These are phyloP conservation scores for Gadus chalcogrammus DNA, from an alignment of 2,113 vertebrate genomes.

Conservation along the genomic window DNA sequence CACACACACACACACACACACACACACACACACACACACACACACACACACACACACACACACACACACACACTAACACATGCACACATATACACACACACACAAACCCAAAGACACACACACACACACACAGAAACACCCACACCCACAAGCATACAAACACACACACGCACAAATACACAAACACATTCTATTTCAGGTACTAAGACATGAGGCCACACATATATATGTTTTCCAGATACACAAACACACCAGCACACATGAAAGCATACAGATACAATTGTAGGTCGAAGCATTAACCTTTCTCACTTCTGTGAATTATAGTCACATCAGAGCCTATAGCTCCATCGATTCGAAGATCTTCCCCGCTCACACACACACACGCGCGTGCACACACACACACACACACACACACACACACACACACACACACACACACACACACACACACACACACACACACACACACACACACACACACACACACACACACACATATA, in stretches of 20 bases:
- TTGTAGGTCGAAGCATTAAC: background rate
- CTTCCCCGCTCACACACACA: constrained; percentile 5
- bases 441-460: constrained; percentile 10
- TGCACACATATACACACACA: background rate
- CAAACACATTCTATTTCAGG: background rate
- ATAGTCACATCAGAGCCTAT: background rate
- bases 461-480: constrained; percentile 13
- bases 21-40: constrained; percentile 1
- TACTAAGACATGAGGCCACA: background rate
- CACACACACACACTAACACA: background rate
- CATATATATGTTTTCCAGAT: background rate
- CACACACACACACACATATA: constrained; percentile 2
- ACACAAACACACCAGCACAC: background rate
- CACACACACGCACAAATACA: constrained; percentile 5
- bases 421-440: constrained; percentile 17
- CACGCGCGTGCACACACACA: constrained; percentile 11
- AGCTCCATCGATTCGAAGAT: too few relatives aligned
- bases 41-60: constrained; percentile 6
- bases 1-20: too few relatives aligned
- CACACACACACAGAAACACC: constrained; percentile 3
- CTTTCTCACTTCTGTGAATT: background rate
- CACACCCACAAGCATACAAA: constrained; percentile 6
- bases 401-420: background rate
- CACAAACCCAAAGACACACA: background rate
- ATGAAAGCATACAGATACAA: background rate